A percentile compares a stretch with the other conserved stretches of the same genome.
Conservation (phyloP, 2,888 invertebrate genomes). For the Diabrotica balteata region DNA sequence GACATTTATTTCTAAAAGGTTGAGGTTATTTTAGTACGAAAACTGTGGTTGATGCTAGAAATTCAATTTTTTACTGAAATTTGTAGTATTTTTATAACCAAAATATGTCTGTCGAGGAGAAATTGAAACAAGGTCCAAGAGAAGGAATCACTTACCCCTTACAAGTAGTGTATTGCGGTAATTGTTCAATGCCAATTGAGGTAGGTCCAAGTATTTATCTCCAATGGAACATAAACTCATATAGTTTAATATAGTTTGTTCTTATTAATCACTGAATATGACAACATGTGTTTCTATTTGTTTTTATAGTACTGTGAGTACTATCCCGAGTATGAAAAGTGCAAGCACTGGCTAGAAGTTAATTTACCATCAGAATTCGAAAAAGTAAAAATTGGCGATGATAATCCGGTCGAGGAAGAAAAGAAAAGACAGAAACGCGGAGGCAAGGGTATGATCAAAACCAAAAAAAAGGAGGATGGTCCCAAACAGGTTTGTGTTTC, state of each 20-base stretch:
- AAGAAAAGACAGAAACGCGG: constrained; percentile 97
- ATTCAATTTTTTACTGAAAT: constrained; percentile 3
- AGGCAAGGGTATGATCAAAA: constrained; percentile 94
- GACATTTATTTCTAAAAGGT: background rate
- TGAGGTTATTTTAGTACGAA: constrained; percentile 10
- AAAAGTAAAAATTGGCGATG: constrained; percentile 78
- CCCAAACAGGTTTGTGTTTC: constrained; percentile 86
- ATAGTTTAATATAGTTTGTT: background rate
- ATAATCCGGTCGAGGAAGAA: constrained; percentile 82
- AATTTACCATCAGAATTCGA: constrained; percentile 94
- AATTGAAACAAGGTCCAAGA: constrained; percentile 66
- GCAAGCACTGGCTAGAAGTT: constrained; percentile 95
- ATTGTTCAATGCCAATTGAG: constrained; percentile 94
- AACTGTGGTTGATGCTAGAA: constrained; percentile 3
- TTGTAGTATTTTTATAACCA: constrained; percentile 3
- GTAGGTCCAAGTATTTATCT: constrained; percentile 55
- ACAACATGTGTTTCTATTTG: background rate
- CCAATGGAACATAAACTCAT: background rate
- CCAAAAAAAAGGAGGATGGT: constrained; percentile 92
- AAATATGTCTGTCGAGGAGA: constrained; percentile 65
- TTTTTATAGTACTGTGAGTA: constrained; percentile 90
- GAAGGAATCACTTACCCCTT: constrained; percentile 80
- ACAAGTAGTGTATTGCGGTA: constrained; percentile 89
- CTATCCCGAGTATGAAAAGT: constrained; percentile 96
- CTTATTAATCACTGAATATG: background rate